A percentile compares a stretch with the other conserved stretches of the same genome.
These are phyloP conservation scores for Lasius fuliginosus DNA, from an alignment of 2,888 invertebrate genomes.

Conservation along the genomic window DNA sequence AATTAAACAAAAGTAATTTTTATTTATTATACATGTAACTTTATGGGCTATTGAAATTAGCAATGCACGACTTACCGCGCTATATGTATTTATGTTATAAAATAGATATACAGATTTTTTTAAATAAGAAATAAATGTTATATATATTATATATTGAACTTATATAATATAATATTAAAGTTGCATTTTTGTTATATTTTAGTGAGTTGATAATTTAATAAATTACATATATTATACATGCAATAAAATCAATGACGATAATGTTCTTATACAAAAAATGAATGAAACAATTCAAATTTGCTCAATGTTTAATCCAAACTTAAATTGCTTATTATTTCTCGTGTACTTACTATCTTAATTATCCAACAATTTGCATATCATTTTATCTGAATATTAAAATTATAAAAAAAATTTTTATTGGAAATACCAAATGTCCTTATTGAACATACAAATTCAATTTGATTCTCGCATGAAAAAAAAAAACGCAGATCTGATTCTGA, in stretches of 20 bases:
- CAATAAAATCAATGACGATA: not conserved
- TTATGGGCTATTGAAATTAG: too few relatives aligned
- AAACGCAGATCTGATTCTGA: not conserved
- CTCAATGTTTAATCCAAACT: not conserved
- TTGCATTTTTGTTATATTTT: not conserved
- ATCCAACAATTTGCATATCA: conserved; percentile 25
- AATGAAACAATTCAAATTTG: conserved; percentile 4
- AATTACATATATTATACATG: not conserved
- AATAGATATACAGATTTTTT: conserved; percentile 17
- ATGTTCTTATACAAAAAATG: not conserved
- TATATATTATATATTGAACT: not conserved
- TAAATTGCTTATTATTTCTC: conserved; percentile 2
- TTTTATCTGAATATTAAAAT: conserved; percentile 44
- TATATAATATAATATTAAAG: not conserved
- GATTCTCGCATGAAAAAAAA: not conserved
- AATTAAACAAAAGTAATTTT: not conserved
- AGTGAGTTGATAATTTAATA: conserved; percentile 5
- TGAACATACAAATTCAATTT: conserved; percentile 45
- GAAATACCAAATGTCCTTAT: conserved; percentile 23
- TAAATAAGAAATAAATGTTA: not conserved
- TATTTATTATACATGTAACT: too few relatives aligned
- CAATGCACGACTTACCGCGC: not conserved
- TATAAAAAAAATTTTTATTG: not conserved
- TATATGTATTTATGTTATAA: not conserved
- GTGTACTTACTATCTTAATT: conserved; percentile 24